Conservation (phyloP, 1,140 invertebrate species). For the Panagrolaimus sp. region DNA sequence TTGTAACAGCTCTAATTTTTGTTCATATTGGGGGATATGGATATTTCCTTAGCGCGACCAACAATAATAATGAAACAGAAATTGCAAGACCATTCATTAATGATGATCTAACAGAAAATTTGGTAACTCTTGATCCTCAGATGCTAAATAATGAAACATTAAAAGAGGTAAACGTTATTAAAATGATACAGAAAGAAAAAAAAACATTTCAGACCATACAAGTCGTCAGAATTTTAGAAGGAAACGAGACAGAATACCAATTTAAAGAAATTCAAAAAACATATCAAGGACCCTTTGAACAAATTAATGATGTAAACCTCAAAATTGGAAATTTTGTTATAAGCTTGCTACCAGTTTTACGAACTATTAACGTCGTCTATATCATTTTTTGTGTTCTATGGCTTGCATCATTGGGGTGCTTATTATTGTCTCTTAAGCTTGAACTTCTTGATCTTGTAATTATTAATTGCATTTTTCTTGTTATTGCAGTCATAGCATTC, state of each 20-base stretch:
- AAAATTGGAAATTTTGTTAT: conserved; percentile 13
- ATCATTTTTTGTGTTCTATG: conserved; percentile 39
- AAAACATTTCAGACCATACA: not conserved
- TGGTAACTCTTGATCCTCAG: not conserved
- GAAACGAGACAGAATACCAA: conserved; percentile 16
- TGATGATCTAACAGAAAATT: not conserved
- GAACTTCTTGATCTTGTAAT: conserved; percentile 54
- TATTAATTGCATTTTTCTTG: conserved; percentile 45
- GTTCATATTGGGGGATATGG: conserved; percentile 51
- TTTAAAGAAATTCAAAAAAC: not conserved
- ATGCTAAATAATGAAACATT: not conserved
- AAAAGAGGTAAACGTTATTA: not conserved
- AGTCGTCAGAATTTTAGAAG: not conserved
- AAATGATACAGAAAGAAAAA: too few relatives aligned
- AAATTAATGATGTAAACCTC: conserved; percentile 28
- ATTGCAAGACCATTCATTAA: not conserved
- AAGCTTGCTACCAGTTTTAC: conserved; percentile 43
- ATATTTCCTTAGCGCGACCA: conserved; percentile 23
- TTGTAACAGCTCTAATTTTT: conserved; percentile 43
- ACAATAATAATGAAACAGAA: not conserved
- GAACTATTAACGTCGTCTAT: conserved; percentile 49
- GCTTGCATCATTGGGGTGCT: conserved; percentile 43
- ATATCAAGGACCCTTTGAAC: conserved; percentile 31
- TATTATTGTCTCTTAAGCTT: conserved; percentile 45
- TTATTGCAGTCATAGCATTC: conserved; percentile 35